These are phyloP conservation scores for Catocala sponsa DNA, from an alignment of 2,888 invertebrate genomes.

Conservation along the genomic window DNA sequence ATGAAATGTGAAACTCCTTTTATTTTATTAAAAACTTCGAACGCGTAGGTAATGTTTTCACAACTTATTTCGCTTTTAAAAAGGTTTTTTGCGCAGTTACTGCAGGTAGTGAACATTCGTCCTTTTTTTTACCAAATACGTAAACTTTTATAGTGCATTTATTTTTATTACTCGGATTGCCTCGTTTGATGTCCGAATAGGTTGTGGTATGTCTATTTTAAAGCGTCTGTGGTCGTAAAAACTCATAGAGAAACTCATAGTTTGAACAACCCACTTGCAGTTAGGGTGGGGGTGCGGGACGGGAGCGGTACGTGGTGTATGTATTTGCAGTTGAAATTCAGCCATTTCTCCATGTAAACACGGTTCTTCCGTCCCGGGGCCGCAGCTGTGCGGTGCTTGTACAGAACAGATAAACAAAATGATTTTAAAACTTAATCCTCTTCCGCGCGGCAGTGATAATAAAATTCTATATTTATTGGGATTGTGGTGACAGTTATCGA, in stretches of 20 bases:
- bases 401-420: slow-evolving; percentile 36
- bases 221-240: slow-evolving; percentile 50
- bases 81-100: slow-evolving; percentile 10
- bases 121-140: slow-evolving; percentile 33
- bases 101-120: slow-evolving; percentile 11
- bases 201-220: slow-evolving; percentile 48
- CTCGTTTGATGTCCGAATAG: slow-evolving; percentile 40
- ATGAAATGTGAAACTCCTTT: neutral
- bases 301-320: slow-evolving; percentile 27
- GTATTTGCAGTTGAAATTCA: slow-evolving; percentile 61
- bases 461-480: slow-evolving; percentile 27
- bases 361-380: slow-evolving; percentile 31
- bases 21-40: neutral
- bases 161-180: slow-evolving; percentile 47
- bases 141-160: slow-evolving; percentile 42
- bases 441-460: slow-evolving; percentile 12
- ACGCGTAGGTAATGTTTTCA: slow-evolving; percentile 1
- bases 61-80: slow-evolving; percentile 30
- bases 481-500: neutral
- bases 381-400: slow-evolving; percentile 42
- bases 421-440: slow-evolving; percentile 26
- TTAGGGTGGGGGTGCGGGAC: slow-evolving; percentile 18
- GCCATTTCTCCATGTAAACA: slow-evolving; percentile 58
- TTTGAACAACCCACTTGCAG: slow-evolving; percentile 47
- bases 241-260: slow-evolving; percentile 37